These are phyloP conservation scores for Drosophila birchii DNA, from an alignment of 2,888 invertebrate species.

Conservation along the genomic window DNA sequence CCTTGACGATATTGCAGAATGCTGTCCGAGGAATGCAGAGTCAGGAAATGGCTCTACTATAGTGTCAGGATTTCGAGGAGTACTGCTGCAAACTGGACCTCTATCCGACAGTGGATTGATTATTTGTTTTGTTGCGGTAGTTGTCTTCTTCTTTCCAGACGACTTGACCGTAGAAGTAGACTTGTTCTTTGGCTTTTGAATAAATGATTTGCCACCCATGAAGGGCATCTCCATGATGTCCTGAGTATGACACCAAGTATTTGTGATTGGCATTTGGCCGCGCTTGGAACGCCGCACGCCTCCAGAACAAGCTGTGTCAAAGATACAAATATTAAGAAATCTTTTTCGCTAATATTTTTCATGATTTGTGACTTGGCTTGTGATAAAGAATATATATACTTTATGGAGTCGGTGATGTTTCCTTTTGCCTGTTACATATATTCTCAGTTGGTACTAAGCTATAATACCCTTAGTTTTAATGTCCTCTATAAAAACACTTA, in stretches of 20 bases:
- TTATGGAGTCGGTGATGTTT: no score
- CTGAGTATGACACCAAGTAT: conserved; percentile 50
- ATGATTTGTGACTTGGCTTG: no score
- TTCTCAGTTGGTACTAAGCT: no score
- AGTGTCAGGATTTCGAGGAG: conserved; percentile 6
- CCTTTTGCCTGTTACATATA: no score
- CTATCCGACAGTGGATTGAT: background rate
- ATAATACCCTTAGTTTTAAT: background rate
- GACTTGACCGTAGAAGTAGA: background rate
- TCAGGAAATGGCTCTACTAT: background rate
- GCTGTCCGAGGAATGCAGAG: conserved; percentile 8
- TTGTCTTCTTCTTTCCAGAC: background rate
- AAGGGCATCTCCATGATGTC: conserved; percentile 48
- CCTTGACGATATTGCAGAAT: background rate
- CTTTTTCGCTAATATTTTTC: background rate
- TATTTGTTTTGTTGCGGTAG: background rate
- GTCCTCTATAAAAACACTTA: background rate
- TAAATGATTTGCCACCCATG: conserved; percentile 19
- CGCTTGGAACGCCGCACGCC: conserved; percentile 73
- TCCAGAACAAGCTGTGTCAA: background rate
- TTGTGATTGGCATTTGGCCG: conserved; percentile 63
- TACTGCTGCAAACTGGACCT: conserved; percentile 34
- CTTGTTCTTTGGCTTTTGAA: background rate
- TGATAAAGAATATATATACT: no score
- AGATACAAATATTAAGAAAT: background rate